These are phyloP conservation scores for Sminthurinus aureus DNA, from an alignment of 2,888 invertebrate species.

Conservation along the genomic window DNA sequence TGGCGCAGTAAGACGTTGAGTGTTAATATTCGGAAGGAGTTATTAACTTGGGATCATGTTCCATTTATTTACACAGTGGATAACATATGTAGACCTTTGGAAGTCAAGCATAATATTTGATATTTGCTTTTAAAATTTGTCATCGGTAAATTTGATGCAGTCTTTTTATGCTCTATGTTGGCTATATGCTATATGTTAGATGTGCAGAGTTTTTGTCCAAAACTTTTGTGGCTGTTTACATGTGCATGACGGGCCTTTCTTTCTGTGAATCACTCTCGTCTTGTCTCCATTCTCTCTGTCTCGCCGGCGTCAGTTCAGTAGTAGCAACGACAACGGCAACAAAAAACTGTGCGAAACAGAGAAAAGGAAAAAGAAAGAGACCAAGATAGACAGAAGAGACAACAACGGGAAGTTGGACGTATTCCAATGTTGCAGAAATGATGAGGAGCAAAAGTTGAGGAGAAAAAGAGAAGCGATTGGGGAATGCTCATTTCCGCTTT, in stretches of 20 bases:
- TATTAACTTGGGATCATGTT: too few species aligned
- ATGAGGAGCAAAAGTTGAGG: not conserved
- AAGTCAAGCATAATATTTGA: not conserved
- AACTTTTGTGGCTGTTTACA: not conserved
- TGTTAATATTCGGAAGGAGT: too few species aligned
- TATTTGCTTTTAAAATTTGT: not conserved
- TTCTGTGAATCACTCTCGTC: not conserved
- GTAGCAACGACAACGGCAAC: not conserved
- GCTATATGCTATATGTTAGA: too few species aligned
- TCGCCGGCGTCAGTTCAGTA: not conserved
- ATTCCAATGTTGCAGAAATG: not conserved
- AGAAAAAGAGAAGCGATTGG: not conserved
- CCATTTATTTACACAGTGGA: not conserved
- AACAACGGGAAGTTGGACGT: not conserved
- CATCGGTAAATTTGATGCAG: not conserved
- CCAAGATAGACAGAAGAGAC: not conserved
- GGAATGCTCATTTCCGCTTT: not conserved
- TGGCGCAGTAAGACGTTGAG: too few species aligned
- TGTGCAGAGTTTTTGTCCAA: too few species aligned
- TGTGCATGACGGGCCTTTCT: not conserved
- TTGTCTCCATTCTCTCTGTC: not conserved
- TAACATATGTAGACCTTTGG: not conserved
- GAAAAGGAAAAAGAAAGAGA: conserved; percentile 3
- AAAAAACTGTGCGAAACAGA: not conserved
- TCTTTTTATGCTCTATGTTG: too few species aligned